phyloP scores from a whole-genome alignment of 2,888 invertebrate genomes.

The Pollenia griseotomentosa region DNA sequence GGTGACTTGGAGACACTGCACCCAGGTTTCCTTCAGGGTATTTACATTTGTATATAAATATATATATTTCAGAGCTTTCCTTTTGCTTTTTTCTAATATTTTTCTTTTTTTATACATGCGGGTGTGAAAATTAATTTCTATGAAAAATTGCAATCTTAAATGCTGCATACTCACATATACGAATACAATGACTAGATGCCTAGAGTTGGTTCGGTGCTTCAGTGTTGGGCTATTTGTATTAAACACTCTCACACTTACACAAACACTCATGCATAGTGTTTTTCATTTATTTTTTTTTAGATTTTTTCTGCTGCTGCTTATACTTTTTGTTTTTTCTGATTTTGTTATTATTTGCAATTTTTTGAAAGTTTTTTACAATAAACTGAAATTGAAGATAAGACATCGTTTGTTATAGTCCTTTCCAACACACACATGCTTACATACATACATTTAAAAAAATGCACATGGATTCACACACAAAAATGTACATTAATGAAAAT shows the following conservation, averaged over 20 bases:
- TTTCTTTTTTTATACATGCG: conserved; percentile 57
- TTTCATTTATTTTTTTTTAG: conserved; percentile 13
- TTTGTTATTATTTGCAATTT: conserved; percentile 59
- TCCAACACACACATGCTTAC: conserved; percentile 44
- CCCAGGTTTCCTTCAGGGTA: too few species aligned
- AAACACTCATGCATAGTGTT: not conserved
- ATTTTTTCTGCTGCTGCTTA: conserved; percentile 15
- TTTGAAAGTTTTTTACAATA: conserved; percentile 53
- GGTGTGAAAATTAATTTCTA: conserved; percentile 74
- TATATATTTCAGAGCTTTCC: conserved; percentile 51
- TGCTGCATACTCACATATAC: conserved; percentile 64
- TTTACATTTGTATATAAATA: not conserved
- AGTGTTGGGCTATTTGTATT: conserved; percentile 57
- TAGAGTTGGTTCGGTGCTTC: conserved; percentile 54
- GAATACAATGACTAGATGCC: conserved; percentile 43
- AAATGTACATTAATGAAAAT: conserved; percentile 35
- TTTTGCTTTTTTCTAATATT: conserved; percentile 32
- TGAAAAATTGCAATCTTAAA: conserved; percentile 73
- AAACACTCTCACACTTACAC: conserved; percentile 4
- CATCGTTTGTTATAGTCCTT: conserved; percentile 71
- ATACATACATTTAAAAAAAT: conserved; percentile 9
- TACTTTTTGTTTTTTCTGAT: conserved; percentile 37
- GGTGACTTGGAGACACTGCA: too few species aligned
- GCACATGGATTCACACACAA: conserved; percentile 15
- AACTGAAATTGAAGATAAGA: conserved; percentile 72